These are phyloP conservation scores for Macrophya alboannulata DNA, from an alignment of 2,888 invertebrate species.

Conservation along the genomic window DNA sequence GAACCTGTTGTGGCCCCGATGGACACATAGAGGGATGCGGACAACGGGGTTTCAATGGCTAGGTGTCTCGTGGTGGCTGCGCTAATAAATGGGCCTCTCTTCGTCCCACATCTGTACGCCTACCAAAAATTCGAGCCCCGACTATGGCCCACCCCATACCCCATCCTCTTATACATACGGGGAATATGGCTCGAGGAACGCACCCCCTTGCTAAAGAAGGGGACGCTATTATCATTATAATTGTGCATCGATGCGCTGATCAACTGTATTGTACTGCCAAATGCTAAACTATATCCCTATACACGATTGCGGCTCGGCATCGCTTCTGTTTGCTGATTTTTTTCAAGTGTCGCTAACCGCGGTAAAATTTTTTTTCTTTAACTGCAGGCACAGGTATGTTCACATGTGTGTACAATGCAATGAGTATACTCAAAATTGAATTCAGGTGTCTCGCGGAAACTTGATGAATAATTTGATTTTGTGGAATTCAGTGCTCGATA, in stretches of 20 bases:
- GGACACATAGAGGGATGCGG: slow-evolving; percentile 48
- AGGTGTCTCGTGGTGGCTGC: slow-evolving; percentile 66
- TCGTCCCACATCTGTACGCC: slow-evolving; percentile 74
- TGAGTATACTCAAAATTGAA: neutral
- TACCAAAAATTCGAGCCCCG: slow-evolving; percentile 66
- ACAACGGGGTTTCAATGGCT: slow-evolving; percentile 67
- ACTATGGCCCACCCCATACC: neutral
- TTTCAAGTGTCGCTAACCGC: slow-evolving; percentile 15
- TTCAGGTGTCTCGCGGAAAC: neutral
- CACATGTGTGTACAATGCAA: neutral
- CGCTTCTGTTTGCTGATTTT: slow-evolving; percentile 41
- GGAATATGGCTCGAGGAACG: slow-evolving; percentile 48
- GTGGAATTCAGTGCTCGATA: no score
- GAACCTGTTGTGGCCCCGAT: slow-evolving; percentile 75
- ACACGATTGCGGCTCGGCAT: slow-evolving; percentile 9
- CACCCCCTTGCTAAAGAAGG: slow-evolving; percentile 62
- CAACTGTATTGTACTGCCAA: slow-evolving; percentile 78
- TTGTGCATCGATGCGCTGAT: slow-evolving; percentile 78
- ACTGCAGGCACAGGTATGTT: slow-evolving; percentile 23
- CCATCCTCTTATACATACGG: slow-evolving; percentile 31
- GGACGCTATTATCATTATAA: slow-evolving; percentile 78
- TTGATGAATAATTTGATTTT: neutral
- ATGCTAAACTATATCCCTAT: slow-evolving; percentile 68
- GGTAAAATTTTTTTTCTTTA: neutral
- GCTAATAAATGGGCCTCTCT: slow-evolving; percentile 76